phyloP scores from a whole-genome alignment of 2,797 vertebrate genomes.

The Rhynchonycteris naso region DNA sequence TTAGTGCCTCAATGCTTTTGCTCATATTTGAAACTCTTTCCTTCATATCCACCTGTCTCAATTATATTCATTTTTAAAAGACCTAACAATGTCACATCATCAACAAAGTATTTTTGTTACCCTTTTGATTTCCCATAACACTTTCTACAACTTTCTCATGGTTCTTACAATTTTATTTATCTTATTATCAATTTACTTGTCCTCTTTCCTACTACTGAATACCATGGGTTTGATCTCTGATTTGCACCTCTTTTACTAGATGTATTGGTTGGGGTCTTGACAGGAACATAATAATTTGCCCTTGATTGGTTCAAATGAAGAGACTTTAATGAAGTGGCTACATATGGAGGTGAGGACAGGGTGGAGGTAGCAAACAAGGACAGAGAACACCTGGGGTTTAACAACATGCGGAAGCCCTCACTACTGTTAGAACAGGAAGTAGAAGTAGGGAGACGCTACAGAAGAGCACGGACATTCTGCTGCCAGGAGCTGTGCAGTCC shows the following conservation, averaged over 20 bases:
- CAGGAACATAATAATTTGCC: neutral
- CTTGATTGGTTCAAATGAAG: neutral
- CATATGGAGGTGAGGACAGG: neutral
- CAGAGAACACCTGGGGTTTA: neutral
- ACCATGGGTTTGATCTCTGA: neutral
- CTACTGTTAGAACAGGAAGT: too few relatives aligned
- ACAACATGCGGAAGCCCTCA: neutral
- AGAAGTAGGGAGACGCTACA: neutral
- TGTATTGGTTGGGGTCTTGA: neutral
- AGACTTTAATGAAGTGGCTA: neutral
- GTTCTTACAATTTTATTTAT: neutral
- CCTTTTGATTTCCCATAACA: neutral
- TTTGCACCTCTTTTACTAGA: neutral
- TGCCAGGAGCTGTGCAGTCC: neutral
- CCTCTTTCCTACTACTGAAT: neutral
- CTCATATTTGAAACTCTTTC: constrained; percentile 15
- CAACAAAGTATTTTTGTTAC: neutral
- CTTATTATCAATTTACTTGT: neutral
- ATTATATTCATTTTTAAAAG: constrained; percentile 4
- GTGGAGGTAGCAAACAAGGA: neutral
- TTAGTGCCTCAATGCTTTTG: neutral
- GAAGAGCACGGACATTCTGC: neutral
- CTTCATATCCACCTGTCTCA: neutral
- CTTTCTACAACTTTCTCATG: neutral
- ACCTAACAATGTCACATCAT: neutral